Conservation (phyloP, 1,140 invertebrate genomes). For the Drosophila takahashii region DNA sequence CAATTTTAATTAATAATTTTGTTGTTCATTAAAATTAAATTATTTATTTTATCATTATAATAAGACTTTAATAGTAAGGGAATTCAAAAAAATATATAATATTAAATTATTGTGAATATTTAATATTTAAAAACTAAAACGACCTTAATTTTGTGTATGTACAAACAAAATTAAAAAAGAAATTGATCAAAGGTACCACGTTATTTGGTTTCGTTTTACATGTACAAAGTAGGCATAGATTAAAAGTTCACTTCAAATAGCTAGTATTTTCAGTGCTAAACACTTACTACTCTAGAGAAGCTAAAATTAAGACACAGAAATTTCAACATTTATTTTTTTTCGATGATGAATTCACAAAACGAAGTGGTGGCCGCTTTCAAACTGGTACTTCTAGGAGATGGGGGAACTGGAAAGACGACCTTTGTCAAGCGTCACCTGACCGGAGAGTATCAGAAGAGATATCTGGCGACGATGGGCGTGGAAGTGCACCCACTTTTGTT, state of each 20-base stretch:
- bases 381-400: slow-evolving; percentile 99
- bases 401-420: slow-evolving; percentile 99
- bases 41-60: too few species aligned
- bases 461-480: slow-evolving; percentile 97
- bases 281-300: too few species aligned
- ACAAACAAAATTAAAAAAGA: too few species aligned
- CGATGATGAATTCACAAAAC: not conserved
- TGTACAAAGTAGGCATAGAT: not conserved
- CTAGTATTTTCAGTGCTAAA: not conserved
- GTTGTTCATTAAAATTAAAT: not conserved
- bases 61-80: too few species aligned
- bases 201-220: too few species aligned
- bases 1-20: too few species aligned
- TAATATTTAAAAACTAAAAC: not conserved
- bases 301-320: not conserved
- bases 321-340: not conserved
- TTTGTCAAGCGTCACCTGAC: slow-evolving; percentile 99
- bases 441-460: slow-evolving; percentile 99
- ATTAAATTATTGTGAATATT: too few species aligned
- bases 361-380: slow-evolving; percentile 86
- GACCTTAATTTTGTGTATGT: not conserved
- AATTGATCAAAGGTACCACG: too few species aligned
- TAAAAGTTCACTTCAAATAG: not conserved
- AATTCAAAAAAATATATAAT: too few species aligned
- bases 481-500: slow-evolving; percentile 89